Percentiles rank a stretch among this genome's conserved stretches.
These are phyloP conservation scores for Dicyrtomina minuta DNA, from an alignment of 2,888 invertebrate genomes.

Conservation along the genomic window DNA sequence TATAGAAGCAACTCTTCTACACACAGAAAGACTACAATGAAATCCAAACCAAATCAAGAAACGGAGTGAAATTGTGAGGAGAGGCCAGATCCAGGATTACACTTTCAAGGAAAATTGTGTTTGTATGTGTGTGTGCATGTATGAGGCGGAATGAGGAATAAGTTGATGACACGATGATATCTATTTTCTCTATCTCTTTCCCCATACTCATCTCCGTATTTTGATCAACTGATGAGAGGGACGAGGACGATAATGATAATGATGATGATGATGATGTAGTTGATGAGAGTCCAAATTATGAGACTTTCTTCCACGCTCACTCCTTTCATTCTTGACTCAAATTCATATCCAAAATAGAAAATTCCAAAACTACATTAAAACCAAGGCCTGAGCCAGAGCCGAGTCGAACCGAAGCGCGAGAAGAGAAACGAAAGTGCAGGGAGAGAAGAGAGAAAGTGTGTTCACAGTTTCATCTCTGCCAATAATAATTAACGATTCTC, in stretches of 20 bases:
- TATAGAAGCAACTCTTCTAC: too few species aligned
- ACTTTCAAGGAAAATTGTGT: too few species aligned
- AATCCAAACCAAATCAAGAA: too few species aligned
- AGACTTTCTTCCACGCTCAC: slow-evolving; percentile 3
- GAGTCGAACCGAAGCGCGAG: background rate
- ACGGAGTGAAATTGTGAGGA: too few species aligned
- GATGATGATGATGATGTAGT: slow-evolving; percentile 21
- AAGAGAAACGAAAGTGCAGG: background rate
- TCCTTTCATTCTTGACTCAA: background rate
- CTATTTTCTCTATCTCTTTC: too few species aligned
- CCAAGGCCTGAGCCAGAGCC: background rate
- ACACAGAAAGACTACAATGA: too few species aligned
- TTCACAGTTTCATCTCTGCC: background rate
- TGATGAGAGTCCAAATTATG: slow-evolving; percentile 25
- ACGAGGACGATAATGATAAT: too few species aligned
- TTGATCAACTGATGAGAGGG: too few species aligned
- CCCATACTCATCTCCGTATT: too few species aligned
- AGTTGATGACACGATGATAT: slow-evolving; percentile 17
- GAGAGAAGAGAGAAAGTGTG: background rate
- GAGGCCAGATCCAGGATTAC: too few species aligned
- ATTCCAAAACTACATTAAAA: background rate
- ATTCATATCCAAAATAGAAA: background rate
- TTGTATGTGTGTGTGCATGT: too few species aligned
- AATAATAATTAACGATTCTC: slow-evolving; percentile 21
- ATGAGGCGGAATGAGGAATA: slow-evolving; percentile 11